Conservation (phyloP, 2,113 vertebrate genomes). For the Ariopsis seemanni region DNA sequence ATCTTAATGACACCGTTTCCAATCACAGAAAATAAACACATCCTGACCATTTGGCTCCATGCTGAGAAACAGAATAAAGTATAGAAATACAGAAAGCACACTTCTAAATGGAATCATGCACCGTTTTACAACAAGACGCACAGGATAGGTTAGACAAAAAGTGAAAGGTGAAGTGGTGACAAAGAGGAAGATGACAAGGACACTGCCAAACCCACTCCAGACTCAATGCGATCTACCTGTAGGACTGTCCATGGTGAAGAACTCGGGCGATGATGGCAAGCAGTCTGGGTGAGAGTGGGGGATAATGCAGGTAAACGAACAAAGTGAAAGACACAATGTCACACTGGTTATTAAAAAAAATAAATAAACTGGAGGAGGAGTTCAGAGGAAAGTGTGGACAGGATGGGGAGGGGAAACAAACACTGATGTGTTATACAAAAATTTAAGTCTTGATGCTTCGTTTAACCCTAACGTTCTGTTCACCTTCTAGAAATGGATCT, state of each 20-base stretch:
- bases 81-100: conserved; percentile 16
- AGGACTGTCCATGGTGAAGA: conserved; percentile 41
- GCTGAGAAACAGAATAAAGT: conserved; percentile 2
- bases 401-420: background rate
- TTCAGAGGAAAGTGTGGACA: background rate
- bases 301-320: conserved; percentile 26
- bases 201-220: conserved; percentile 42
- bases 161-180: background rate
- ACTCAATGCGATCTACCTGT: conserved; percentile 47
- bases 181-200: conserved; percentile 9
- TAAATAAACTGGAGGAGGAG: background rate
- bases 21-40: background rate
- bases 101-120: conserved; percentile 29
- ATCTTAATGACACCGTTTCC: background rate
- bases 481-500: background rate
- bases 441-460: background rate
- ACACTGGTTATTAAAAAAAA: conserved; percentile 17
- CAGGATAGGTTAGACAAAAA: conserved; percentile 21
- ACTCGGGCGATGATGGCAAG: conserved; percentile 34
- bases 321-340: conserved; percentile 30
- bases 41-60: background rate
- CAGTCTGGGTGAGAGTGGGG: conserved; percentile 36
- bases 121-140: conserved; percentile 53
- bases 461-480: background rate
- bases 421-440: background rate